Evolutionary conservation across 2,113 vertebrate species (phyloP), one percentile per base, ranked within the genome.

Genomic region (Acinonyx jubatus): DNA sequence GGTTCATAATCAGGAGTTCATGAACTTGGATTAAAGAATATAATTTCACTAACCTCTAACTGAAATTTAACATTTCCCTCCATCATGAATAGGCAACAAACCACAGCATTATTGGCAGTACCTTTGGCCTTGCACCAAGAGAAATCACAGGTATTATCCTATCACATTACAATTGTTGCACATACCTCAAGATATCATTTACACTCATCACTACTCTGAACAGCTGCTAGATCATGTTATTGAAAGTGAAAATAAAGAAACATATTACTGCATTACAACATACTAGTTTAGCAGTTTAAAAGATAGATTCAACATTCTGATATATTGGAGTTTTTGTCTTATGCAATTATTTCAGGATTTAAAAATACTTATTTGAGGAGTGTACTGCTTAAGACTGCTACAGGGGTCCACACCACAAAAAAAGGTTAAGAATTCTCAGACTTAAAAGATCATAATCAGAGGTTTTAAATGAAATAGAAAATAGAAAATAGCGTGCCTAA

Each of bases 161-260:
- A 92, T 82, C 91, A 78, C 31, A 89, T 92, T 85, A 76, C 66
- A 78, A 86, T 57, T 95, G 63, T 52, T 36, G 33, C 68, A 69
- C 13, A 86, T 65, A 93, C 21, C 14, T 52, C 50, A 81, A 96
- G 90, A 45, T 92, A 85, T 63, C 48, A 71, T 38, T 94, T 92
- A 96, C 4, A 68, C 7, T 86, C 85, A 55, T 78, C 76, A 81
- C 76, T 85, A 57, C 78, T 91, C 65, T 91, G 36, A 97, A 73
- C 11, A 80, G 25, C 27, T 71, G 57, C 33, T 91, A 86, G 6
- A 81, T 48, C 38, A 69, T 27, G 7, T 82, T 95, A 84, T 29
- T 96, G 19, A 73, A 89, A 81, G 36, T 45, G 18, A 73, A 86
- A 96, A 95, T 45, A 88, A 89, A 50, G 12, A 90, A 90, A 87